Evolutionary conservation across 2,888 invertebrate genomes (phyloP).

Genomic region (Limnephilus marmoratus): DNA sequence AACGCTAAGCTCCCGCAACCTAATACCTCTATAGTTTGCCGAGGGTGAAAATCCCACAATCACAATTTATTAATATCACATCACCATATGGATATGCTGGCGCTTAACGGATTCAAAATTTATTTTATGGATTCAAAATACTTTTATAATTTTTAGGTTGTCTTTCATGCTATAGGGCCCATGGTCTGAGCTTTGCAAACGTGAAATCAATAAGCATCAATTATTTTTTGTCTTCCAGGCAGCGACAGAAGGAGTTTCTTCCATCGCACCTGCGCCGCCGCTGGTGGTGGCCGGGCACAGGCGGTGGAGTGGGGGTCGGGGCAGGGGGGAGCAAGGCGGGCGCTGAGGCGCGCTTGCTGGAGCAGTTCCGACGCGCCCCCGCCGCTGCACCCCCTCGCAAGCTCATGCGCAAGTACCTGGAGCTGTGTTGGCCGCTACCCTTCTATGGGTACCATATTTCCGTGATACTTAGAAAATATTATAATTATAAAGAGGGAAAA

Average conservation of each 20-base stretch:
- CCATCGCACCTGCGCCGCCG: slow-evolving; percentile 86
- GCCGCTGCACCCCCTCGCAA: slow-evolving; percentile 88
- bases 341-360: slow-evolving; percentile 89
- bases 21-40: too few relatives aligned
- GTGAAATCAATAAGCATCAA: not conserved
- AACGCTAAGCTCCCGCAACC: too few relatives aligned
- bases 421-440: slow-evolving; percentile 93
- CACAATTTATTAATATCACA: too few relatives aligned
- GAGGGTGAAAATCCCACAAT: too few relatives aligned
- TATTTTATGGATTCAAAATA: too few relatives aligned
- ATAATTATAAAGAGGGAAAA: too few relatives aligned
- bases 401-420: slow-evolving; percentile 91
- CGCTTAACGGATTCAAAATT: too few relatives aligned
- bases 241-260: slow-evolving; percentile 86
- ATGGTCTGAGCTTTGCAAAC: not conserved
- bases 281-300: slow-evolving; percentile 85
- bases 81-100: too few relatives aligned
- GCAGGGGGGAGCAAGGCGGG: slow-evolving; percentile 85
- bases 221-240: slow-evolving; percentile 73
- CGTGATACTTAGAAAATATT: too few relatives aligned
- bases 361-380: slow-evolving; percentile 92
- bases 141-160: too few relatives aligned
- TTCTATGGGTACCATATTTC: slow-evolving; percentile 86
- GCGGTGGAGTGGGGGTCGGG: slow-evolving; percentile 81
- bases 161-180: not conserved